Evolutionary conservation across 2,113 vertebrate species (phyloP), one percentile per base, ranked within the genome.

Genomic region (Grantiella picta): DNA sequence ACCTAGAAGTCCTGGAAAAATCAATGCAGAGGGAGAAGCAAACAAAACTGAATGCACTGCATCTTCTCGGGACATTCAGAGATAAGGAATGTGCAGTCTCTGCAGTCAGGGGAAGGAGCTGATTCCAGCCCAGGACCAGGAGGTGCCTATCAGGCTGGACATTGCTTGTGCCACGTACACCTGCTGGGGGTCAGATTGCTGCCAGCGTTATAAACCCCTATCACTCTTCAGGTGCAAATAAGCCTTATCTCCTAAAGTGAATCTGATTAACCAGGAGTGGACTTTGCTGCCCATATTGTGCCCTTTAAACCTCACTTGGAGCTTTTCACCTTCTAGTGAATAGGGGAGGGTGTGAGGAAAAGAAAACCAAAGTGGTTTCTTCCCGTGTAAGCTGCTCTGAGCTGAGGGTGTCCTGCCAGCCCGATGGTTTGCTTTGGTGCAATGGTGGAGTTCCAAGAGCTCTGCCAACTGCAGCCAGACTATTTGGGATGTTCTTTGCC

Each of bases 201-300:
- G 71, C 57, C 63, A 65, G 47, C 1, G 2, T 77, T 89, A 49
- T 83, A 90, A 96, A 89, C 27, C 17, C 12, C 91, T 69, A 2
- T 82, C 17, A 7, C 45, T 73, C 24, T 79, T 19, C 5, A 4
- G 44, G 8, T 5, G n/a, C 49, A 53, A 54, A 44, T 22, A 49
- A 65, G 33, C 52, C 68, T 95, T 97, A 97, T 96, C 95, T 86
- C 79, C 81, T 72, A 45, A 76, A 76, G 75, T 53, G 78, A 72
- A 49, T 77, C 54, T 93, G 70, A 59, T n/a, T 90, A 88, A 88
- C 71, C 56, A 76, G 78, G 10, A 86, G 8, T 40, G 75, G 90
- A 96, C 94, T 96, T 96, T 88, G 81, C 89, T 91, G 50, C 35
- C 14, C 7, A 5, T 70, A 25, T 42, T 57, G 49, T 70, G 44